phyloP scores from a whole-genome alignment of 2,888 invertebrate species.

The Chromoteleia sp. region DNA sequence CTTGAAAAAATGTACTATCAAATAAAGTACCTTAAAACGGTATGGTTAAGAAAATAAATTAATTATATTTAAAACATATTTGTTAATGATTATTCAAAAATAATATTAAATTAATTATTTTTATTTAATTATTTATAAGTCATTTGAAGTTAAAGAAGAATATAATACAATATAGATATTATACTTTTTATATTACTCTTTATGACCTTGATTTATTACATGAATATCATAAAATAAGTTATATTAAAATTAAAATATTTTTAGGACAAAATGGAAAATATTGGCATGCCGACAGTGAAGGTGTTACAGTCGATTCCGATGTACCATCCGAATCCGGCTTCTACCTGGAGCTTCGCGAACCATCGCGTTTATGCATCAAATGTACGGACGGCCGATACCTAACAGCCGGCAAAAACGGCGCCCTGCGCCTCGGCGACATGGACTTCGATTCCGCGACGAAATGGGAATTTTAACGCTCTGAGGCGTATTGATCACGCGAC shows the following conservation, averaged over 20 bases:
- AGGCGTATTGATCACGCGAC: slow-evolving; percentile 7
- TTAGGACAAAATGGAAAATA: slow-evolving; percentile 96
- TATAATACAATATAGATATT: too few species aligned
- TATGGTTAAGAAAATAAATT: too few species aligned
- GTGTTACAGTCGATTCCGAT: slow-evolving; percentile 94
- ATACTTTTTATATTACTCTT: slow-evolving; percentile 9
- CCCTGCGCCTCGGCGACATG: slow-evolving; percentile 92
- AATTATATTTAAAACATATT: too few species aligned
- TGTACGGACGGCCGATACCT: slow-evolving; percentile 91
- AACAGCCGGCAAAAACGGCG: slow-evolving; percentile 95
- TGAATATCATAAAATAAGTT: neutral
- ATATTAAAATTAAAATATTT: slow-evolving; percentile 69
- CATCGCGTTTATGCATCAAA: slow-evolving; percentile 96
- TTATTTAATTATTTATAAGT: too few species aligned
- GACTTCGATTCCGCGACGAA: slow-evolving; percentile 93
- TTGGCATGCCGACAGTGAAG: slow-evolving; percentile 96
- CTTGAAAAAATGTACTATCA: too few species aligned
- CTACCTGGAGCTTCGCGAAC: slow-evolving; percentile 96
- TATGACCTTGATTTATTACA: too few species aligned
- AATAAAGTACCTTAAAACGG: too few species aligned
- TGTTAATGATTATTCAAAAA: neutral
- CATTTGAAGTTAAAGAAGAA: too few species aligned
- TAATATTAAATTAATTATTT: too few species aligned
- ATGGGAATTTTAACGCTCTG: slow-evolving; percentile 93
- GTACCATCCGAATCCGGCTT: slow-evolving; percentile 91